A percentile compares a stretch with the other conserved stretches of the same genome.
Conservation (phyloP, 2,888 invertebrate species). For the Lasioglossum marginatum region DNA sequence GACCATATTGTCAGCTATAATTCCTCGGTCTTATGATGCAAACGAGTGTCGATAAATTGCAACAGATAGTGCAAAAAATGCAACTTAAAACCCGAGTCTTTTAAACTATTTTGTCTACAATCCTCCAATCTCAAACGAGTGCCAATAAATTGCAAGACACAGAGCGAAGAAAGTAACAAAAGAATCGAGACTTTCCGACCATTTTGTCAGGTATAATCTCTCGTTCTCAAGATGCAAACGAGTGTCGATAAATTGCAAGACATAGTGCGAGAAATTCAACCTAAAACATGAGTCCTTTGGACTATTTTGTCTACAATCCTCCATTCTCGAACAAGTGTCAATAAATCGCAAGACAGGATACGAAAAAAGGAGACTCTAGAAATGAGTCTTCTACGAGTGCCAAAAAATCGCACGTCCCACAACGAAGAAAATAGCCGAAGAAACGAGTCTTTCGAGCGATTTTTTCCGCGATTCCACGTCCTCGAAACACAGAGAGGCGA, state of each 20-base stretch:
- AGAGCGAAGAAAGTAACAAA: not conserved
- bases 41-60: not conserved
- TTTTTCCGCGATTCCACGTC: not conserved
- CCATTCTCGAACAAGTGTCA: not conserved
- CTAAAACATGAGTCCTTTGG: too few species aligned
- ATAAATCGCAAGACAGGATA: not conserved
- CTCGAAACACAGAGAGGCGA: not conserved
- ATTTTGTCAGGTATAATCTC: not conserved
- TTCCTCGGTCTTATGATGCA: not conserved
- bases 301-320: too few species aligned
- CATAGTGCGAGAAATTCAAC: too few species aligned
- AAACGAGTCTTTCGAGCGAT: not conserved
- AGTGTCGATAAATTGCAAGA: not conserved
- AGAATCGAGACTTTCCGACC: not conserved
- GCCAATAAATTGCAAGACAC: not conserved
- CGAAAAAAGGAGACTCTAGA: too few species aligned
- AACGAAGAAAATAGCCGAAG: not conserved
- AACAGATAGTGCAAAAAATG: not conserved
- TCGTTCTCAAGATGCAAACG: too few species aligned
- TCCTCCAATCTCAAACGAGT: not conserved
- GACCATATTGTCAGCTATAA: not conserved
- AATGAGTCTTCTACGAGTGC: not conserved
- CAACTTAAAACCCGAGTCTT: too few species aligned
- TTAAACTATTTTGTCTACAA: too few species aligned
- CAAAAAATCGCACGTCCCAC: not conserved